Evolutionary conservation across 2,113 vertebrate genomes (phyloP).

Genomic region (Gobiocypris rarus): DNA sequence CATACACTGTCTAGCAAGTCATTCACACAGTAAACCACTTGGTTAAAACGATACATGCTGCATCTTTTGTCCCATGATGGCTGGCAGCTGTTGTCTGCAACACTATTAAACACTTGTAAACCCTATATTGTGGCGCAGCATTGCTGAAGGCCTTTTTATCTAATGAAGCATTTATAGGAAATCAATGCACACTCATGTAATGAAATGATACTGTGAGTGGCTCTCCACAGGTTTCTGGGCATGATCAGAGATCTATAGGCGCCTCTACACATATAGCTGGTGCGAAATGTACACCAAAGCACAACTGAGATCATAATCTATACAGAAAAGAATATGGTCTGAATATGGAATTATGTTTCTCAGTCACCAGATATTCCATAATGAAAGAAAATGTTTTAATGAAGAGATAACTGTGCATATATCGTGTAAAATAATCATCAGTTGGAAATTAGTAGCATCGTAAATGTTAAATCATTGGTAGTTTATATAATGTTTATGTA

Average conservation of each 20-base stretch:
- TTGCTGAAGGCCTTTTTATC: conserved; percentile 33
- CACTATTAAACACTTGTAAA: conserved; percentile 19
- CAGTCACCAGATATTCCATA: conserved; percentile 12
- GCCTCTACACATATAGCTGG: conserved; percentile 35
- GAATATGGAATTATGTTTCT: conserved; percentile 20
- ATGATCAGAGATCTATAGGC: conserved; percentile 32
- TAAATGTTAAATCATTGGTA: not conserved
- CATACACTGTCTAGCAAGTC: not conserved
- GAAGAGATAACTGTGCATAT: conserved; percentile 18
- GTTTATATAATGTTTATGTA: too few species aligned
- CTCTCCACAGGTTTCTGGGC: conserved; percentile 51
- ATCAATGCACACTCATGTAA: conserved; percentile 57
- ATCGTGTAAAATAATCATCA: not conserved
- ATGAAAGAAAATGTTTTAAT: conserved; percentile 20
- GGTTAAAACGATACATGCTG: not conserved
- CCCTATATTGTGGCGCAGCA: conserved; percentile 33
- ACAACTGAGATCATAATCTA: conserved; percentile 41
- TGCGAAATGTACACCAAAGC: conserved; percentile 40
- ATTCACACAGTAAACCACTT: not conserved
- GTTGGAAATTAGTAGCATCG: not conserved
- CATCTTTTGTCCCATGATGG: not conserved
- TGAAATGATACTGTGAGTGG: conserved; percentile 38
- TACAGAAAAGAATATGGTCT: conserved; percentile 28
- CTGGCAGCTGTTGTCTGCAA: conserved; percentile 28
- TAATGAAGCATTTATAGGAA: conserved; percentile 57